phyloP scores from a whole-genome alignment of 2,113 vertebrate species.

The Epinephelus moara region DNA sequence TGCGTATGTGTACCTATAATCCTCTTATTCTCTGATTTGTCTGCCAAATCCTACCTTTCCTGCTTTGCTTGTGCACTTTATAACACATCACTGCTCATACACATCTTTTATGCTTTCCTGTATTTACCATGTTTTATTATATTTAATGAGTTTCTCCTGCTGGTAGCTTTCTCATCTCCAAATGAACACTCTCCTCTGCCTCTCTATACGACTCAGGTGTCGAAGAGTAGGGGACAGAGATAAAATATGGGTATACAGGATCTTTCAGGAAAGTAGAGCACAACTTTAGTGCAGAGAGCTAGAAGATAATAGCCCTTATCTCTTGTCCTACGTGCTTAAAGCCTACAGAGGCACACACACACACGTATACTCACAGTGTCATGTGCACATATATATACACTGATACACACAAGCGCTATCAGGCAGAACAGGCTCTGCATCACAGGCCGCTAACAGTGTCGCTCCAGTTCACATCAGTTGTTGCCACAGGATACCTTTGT shows the following conservation, averaged over 20 bases:
- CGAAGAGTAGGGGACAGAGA: neutral
- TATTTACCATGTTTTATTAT: neutral
- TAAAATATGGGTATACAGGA: constrained; percentile 24
- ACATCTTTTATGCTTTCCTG: neutral
- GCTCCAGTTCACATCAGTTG: constrained; percentile 30
- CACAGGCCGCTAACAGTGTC: constrained; percentile 24
- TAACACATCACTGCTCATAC: neutral
- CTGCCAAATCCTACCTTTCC: neutral
- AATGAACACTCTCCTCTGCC: neutral
- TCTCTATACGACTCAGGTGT: constrained; percentile 6
- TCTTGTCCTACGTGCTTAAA: neutral
- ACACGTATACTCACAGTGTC: constrained; percentile 5
- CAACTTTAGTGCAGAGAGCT: neutral
- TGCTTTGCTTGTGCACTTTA: neutral
- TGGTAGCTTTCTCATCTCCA: neutral
- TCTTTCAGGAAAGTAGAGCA: constrained; percentile 30
- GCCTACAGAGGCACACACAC: neutral
- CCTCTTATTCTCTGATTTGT: constrained; percentile 18
- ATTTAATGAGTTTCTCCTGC: neutral
- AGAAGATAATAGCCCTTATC: constrained; percentile 11
- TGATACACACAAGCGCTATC: constrained; percentile 28
- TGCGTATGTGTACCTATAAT: neutral
- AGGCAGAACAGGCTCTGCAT: constrained; percentile 32
- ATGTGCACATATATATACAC: neutral
- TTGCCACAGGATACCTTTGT: constrained; percentile 35